Evolutionary conservation across 2,888 invertebrate genomes (phyloP).

Genomic region (Aspidiotus destructor): DNA sequence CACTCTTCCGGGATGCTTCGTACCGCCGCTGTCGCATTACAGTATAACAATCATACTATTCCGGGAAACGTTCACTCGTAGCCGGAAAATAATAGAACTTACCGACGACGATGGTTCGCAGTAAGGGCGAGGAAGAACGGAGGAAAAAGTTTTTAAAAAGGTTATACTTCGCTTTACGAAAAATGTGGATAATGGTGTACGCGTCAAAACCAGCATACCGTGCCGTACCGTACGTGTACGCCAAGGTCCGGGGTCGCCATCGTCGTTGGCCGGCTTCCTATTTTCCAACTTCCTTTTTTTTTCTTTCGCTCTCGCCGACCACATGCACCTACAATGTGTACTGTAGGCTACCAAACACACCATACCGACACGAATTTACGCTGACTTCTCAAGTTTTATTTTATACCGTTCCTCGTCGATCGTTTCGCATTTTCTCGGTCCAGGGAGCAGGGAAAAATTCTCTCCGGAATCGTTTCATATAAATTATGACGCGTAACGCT

Average conservation of each 20-base stretch:
- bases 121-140: background rate
- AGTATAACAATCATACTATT: background rate
- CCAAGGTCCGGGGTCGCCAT: background rate
- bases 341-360: background rate
- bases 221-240: background rate
- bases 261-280: background rate
- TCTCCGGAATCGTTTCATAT: constrained; percentile 4
- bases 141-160: constrained; percentile 2
- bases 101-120: background rate
- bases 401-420: no score
- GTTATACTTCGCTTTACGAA: background rate
- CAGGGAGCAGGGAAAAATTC: background rate
- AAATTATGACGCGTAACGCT: background rate
- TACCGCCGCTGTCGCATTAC: background rate
- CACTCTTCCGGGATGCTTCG: background rate
- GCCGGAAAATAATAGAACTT: background rate
- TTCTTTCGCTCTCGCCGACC: background rate
- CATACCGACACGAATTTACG: background rate
- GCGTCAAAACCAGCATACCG: background rate
- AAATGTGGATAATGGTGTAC: background rate
- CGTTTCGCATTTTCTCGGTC: no score
- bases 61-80: background rate
- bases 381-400: background rate
- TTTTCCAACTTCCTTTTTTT: background rate
- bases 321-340: background rate